A percentile compares a stretch with the other conserved stretches of the same genome.
Evolutionary conservation across 1,140 invertebrate genomes (phyloP).

Genomic region (Subanguina moxae): DNA sequence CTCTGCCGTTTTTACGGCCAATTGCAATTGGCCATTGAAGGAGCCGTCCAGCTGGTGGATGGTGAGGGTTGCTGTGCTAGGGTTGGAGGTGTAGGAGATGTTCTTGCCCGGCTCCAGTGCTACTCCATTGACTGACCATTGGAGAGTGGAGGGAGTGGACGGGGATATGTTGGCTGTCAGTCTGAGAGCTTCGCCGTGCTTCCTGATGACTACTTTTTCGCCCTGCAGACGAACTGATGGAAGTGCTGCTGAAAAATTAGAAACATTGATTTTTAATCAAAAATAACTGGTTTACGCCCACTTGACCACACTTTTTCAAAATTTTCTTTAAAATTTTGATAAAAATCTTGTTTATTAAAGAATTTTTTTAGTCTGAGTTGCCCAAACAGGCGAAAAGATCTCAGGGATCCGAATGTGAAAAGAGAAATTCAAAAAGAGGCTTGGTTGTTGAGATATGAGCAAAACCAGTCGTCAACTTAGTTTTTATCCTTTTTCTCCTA

Average conservation of each 20-base stretch:
- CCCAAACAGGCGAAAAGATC: no score
- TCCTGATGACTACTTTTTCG: background rate
- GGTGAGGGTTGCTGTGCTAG: background rate
- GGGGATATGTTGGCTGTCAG: background rate
- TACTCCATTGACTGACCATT: background rate
- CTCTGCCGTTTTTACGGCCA: background rate
- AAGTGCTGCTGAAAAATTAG: background rate
- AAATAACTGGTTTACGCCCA: no score
- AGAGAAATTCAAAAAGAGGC: no score
- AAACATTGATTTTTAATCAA: no score
- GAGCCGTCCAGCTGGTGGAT: background rate
- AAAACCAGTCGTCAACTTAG: no score
- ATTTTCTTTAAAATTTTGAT: no score
- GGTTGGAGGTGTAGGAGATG: background rate
- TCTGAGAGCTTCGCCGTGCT: background rate
- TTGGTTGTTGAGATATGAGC: no score
- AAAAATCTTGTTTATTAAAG: background rate
- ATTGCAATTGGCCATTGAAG: background rate
- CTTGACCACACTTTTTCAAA: no score
- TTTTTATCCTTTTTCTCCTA: no score
- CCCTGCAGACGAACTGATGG: background rate
- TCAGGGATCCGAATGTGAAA: no score
- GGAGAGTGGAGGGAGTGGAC: background rate
- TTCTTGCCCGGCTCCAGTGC: background rate
- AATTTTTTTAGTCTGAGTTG: no score